These are phyloP conservation scores for Serripes groenlandicus DNA, from an alignment of 2,888 invertebrate species.

Conservation along the genomic window DNA sequence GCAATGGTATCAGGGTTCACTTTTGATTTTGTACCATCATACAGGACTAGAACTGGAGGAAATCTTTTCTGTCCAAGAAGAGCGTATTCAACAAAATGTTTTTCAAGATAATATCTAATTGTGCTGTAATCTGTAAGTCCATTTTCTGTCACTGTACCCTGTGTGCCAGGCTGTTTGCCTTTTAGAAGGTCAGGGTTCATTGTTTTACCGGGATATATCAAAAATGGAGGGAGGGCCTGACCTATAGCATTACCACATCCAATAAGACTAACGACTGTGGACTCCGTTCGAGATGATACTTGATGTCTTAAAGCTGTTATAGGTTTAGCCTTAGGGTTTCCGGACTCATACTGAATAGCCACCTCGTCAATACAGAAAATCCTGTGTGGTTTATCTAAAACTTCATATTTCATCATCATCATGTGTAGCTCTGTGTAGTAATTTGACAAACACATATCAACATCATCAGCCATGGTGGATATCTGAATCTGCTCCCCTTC, in stretches of 20 bases:
- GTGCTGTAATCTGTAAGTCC: constrained; percentile 63
- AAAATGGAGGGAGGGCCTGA: constrained; percentile 64
- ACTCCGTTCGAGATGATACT: constrained; percentile 59
- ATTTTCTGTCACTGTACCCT: constrained; percentile 59
- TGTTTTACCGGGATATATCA: constrained; percentile 65
- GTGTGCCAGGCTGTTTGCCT: constrained; percentile 62
- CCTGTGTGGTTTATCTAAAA: constrained; percentile 59
- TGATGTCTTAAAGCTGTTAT: constrained; percentile 54
- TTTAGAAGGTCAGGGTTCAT: constrained; percentile 51
- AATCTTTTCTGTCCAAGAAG: constrained; percentile 50
- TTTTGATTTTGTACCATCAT: constrained; percentile 67
- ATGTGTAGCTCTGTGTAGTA: constrained; percentile 64
- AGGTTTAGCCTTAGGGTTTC: constrained; percentile 59
- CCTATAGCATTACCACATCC: constrained; percentile 72
- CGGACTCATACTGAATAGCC: constrained; percentile 67
- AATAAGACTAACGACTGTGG: constrained; percentile 63
- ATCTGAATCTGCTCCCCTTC: constrained; percentile 60
- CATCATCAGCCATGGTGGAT: constrained; percentile 59
- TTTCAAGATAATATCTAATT: constrained; percentile 64
- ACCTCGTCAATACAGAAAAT: constrained; percentile 66
- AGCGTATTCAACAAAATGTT: constrained; percentile 67
- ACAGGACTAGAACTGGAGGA: constrained; percentile 63
- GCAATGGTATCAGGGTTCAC: constrained; percentile 65
- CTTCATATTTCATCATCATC: constrained; percentile 57
- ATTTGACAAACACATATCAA: constrained; percentile 60